These are phyloP conservation scores for Eleutherodactylus coqui DNA, from an alignment of 2,797 vertebrate genomes.

Conservation along the genomic window DNA sequence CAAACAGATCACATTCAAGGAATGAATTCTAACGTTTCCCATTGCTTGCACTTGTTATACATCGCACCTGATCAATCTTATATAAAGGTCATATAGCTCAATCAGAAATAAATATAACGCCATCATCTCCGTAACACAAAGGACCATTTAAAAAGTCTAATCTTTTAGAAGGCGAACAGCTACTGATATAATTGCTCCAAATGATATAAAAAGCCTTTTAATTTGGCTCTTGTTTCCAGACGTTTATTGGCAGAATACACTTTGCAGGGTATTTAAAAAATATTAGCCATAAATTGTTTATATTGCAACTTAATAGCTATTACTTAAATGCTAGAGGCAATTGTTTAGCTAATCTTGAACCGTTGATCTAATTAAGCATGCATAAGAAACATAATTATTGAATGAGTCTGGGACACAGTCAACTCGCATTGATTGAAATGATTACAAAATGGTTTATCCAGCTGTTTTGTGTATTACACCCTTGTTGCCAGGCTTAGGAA, in stretches of 20 bases:
- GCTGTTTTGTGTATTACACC: slow-evolving; percentile 53
- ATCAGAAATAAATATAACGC: neutral
- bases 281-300: slow-evolving; percentile 61
- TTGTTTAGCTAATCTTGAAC: slow-evolving; percentile 54
- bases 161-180: slow-evolving; percentile 38
- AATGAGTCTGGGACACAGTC: slow-evolving; percentile 52
- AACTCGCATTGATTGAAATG: slow-evolving; percentile 58
- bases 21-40: neutral
- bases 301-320: slow-evolving; percentile 60
- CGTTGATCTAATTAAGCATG: slow-evolving; percentile 62
- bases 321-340: slow-evolving; percentile 58
- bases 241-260: slow-evolving; percentile 44
- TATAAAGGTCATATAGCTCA: slow-evolving; percentile 6
- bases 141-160: slow-evolving; percentile 33
- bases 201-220: slow-evolving; percentile 51
- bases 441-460: slow-evolving; percentile 50
- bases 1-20: neutral
- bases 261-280: slow-evolving; percentile 60
- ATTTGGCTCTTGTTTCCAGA: slow-evolving; percentile 29
- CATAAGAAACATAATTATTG: slow-evolving; percentile 62
- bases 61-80: neutral
- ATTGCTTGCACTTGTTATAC: neutral
- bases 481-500: neutral
- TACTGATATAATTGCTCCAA: slow-evolving; percentile 56
- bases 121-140: neutral